Evolutionary conservation across 2,888 invertebrate species (phyloP).

Genomic region (Entomobrya multifasciata): DNA sequence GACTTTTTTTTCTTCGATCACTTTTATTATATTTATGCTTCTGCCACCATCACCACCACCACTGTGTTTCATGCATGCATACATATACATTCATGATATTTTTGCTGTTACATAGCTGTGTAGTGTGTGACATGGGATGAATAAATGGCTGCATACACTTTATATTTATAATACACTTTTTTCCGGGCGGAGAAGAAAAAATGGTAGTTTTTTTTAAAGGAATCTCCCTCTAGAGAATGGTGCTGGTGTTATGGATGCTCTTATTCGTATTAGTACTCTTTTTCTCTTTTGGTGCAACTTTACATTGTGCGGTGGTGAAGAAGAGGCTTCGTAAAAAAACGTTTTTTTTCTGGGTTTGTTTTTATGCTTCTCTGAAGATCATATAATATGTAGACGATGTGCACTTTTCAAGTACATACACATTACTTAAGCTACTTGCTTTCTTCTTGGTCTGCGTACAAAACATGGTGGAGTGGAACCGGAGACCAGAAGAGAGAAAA

Average conservation of each 20-base stretch:
- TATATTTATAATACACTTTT: constrained; percentile 11
- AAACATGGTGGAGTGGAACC: constrained; percentile 33
- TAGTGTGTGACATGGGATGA: background rate
- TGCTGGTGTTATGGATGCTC: constrained; percentile 35
- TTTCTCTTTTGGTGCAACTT: no score
- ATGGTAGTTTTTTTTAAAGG: background rate
- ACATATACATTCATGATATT: background rate
- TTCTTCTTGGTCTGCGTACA: constrained; percentile 30
- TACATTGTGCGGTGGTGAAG: background rate
- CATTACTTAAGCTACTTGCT: constrained; percentile 42
- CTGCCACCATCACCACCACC: background rate
- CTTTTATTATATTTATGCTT: constrained; percentile 49
- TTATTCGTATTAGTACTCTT: constrained; percentile 11
- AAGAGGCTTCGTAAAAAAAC: constrained; percentile 10
- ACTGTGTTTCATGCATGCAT: background rate
- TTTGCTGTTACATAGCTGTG: background rate
- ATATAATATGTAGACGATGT: no score
- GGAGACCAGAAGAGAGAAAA: constrained; percentile 16
- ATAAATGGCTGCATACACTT: constrained; percentile 27
- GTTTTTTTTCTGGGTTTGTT: constrained; percentile 16
- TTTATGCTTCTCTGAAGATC: constrained; percentile 4
- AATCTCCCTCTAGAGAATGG: constrained; percentile 48
- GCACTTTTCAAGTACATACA: no score
- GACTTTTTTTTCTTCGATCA: constrained; percentile 67
- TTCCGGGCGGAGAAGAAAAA: background rate